Conservation (phyloP, 2,113 vertebrate species). For the Sphaerodactylus townsendi region DNA sequence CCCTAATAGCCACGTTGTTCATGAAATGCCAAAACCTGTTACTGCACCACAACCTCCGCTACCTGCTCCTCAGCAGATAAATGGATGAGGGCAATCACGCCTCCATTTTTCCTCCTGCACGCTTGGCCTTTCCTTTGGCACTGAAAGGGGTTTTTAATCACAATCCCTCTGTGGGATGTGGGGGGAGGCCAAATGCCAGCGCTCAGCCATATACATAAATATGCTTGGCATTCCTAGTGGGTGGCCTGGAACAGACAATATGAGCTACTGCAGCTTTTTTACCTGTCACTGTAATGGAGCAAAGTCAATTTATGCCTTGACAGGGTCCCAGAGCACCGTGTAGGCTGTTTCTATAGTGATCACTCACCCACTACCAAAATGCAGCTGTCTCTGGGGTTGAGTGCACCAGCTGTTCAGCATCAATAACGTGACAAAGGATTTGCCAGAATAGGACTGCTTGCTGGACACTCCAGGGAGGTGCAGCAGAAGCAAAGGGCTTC, state of each 20-base stretch:
- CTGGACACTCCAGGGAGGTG: not conserved
- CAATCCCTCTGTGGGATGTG: not conserved
- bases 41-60: not conserved
- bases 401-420: slow-evolving; percentile 6
- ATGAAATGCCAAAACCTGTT: not conserved
- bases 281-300: slow-evolving; percentile 5
- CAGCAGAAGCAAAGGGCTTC: not conserved
- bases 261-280: slow-evolving; percentile 36
- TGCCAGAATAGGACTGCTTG: not conserved
- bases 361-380: slow-evolving; percentile 21
- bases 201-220: accelerated
- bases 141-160: not conserved
- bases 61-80: not conserved
- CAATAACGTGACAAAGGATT: not conserved
- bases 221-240: slow-evolving; percentile 9
- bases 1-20: not conserved
- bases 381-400: slow-evolving; percentile 36
- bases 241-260: slow-evolving; percentile 29
- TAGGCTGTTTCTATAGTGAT: slow-evolving; percentile 50
- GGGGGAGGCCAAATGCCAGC: not conserved
- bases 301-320: not conserved
- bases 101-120: not conserved
- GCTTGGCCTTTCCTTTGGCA: not conserved
- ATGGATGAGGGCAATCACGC: not conserved
- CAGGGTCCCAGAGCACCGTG: slow-evolving; percentile 45